Percentiles rank a stretch among this genome's conserved stretches.
Conservation (phyloP, 2,888 invertebrate species). For the Aleiodes alternator region DNA sequence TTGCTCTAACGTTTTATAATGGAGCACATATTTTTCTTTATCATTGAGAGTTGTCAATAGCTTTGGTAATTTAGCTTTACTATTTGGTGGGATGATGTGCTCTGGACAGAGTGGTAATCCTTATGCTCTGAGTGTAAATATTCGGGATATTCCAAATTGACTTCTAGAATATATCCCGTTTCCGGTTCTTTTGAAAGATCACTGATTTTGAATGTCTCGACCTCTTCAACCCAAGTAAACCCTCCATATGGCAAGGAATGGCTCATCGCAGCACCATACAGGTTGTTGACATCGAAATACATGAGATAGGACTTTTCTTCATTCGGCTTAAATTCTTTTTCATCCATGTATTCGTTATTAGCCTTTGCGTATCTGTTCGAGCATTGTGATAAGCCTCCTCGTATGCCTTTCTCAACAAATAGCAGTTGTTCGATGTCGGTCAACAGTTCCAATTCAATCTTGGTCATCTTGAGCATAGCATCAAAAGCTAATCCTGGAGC, state of each 20-base stretch:
- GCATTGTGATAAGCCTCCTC: constrained; percentile 47
- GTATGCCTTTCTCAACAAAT: constrained; percentile 47
- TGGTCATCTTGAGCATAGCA: constrained; percentile 49
- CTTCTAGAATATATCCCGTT: constrained; percentile 62
- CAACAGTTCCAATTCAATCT: constrained; percentile 44
- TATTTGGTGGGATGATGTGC: constrained; percentile 27
- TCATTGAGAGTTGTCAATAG: constrained; percentile 22
- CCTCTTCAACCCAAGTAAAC: constrained; percentile 62
- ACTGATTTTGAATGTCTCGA: constrained; percentile 27
- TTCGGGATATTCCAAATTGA: constrained; percentile 60
- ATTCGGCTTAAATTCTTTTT: constrained; percentile 27
- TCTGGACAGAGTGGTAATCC: constrained; percentile 61
- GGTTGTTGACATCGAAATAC: no score
- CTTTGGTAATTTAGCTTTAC: constrained; percentile 50
- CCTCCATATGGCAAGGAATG: no score
- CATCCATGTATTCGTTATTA: constrained; percentile 47
- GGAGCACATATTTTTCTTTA: constrained; percentile 60
- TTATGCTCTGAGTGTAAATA: constrained; percentile 65
- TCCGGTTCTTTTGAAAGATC: not conserved
- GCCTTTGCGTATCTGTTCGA: constrained; percentile 39
- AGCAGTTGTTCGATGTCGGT: constrained; percentile 42
- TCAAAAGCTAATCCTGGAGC: constrained; percentile 48
- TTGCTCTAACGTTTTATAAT: constrained; percentile 66
- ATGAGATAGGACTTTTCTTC: constrained; percentile 30
- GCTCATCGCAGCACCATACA: no score